These are phyloP conservation scores for Ancistrus triradiatus DNA, from an alignment of 2,113 vertebrate genomes.

Conservation along the genomic window DNA sequence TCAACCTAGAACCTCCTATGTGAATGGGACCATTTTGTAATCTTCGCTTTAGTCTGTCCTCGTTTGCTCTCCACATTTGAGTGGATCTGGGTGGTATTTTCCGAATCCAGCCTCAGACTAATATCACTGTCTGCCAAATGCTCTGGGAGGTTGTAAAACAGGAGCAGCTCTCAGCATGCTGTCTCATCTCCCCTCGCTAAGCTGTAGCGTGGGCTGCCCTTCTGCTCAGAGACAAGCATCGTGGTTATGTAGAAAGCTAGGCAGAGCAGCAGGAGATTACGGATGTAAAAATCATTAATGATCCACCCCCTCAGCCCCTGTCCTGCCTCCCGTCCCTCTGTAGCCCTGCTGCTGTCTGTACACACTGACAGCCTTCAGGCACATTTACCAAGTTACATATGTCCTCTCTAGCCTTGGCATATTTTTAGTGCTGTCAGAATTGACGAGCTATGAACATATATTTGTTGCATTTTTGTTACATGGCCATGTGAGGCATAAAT, in stretches of 20 bases:
- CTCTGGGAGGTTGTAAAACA: conserved; percentile 4
- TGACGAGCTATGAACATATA: too few relatives aligned
- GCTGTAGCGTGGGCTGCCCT: conserved; percentile 42
- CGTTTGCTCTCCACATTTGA: conserved; percentile 1
- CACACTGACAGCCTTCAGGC: background rate
- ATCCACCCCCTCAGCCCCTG: background rate
- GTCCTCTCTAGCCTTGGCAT: background rate
- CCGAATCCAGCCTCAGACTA: conserved; percentile 24
- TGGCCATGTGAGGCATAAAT: too few relatives aligned
- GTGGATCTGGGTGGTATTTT: conserved; percentile 21
- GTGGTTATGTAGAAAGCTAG: conserved; percentile 28
- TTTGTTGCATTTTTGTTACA: too few relatives aligned
- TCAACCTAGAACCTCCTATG: background rate
- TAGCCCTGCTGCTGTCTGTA: background rate
- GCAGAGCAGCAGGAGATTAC: conserved; percentile 28
- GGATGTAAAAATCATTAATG: background rate
- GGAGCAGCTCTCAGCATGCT: background rate
- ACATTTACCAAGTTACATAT: background rate
- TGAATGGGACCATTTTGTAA: too few relatives aligned
- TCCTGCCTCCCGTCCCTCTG: background rate
- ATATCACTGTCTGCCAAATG: background rate
- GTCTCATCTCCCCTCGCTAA: conserved; percentile 8
- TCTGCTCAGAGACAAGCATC: conserved; percentile 34
- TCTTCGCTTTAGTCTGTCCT: conserved; percentile 2
- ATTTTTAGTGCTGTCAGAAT: too few relatives aligned